Evolutionary conservation across 2,888 invertebrate genomes (phyloP).

Genomic region (Thysanoteuthis rhombus): DNA sequence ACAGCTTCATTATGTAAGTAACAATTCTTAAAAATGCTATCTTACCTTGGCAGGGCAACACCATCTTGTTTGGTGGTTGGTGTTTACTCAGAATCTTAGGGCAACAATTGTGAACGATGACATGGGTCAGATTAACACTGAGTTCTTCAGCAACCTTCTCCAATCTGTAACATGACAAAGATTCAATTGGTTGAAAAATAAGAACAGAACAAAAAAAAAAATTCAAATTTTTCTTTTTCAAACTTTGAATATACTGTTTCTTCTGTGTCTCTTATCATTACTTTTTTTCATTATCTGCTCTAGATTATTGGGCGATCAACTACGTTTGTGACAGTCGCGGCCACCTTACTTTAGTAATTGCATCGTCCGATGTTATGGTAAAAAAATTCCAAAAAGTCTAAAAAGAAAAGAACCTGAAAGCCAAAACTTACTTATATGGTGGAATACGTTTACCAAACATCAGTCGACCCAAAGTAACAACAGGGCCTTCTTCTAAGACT

Average conservation of each 20-base stretch:
- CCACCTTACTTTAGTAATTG: too few species aligned
- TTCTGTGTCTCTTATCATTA: too few species aligned
- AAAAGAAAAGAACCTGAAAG: neutral
- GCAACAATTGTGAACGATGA: conserved; percentile 66
- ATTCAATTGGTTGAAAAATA: too few species aligned
- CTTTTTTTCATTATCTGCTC: too few species aligned
- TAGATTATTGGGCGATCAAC: too few species aligned
- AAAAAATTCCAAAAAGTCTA: too few species aligned
- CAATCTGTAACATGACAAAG: conserved; percentile 46
- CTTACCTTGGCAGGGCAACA: conserved; percentile 14
- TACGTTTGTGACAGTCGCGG: too few species aligned
- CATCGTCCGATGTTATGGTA: too few species aligned
- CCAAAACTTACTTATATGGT: conserved; percentile 55
- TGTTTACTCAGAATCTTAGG: conserved; percentile 59
- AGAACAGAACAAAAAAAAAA: neutral
- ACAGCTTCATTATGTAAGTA: neutral
- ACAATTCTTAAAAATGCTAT: neutral
- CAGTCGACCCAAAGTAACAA: conserved; percentile 58
- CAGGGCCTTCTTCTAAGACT: conserved; percentile 62
- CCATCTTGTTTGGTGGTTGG: conserved; percentile 37
- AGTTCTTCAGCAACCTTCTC: conserved; percentile 61
- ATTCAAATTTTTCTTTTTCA: too few species aligned
- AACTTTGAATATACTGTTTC: too few species aligned
- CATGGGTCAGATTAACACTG: conserved; percentile 63
- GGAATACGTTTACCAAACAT: conserved; percentile 62